Percentiles rank a stretch among this genome's conserved stretches.
Conservation (phyloP, 1,140 invertebrate genomes). For the Micrasema longulum region DNA sequence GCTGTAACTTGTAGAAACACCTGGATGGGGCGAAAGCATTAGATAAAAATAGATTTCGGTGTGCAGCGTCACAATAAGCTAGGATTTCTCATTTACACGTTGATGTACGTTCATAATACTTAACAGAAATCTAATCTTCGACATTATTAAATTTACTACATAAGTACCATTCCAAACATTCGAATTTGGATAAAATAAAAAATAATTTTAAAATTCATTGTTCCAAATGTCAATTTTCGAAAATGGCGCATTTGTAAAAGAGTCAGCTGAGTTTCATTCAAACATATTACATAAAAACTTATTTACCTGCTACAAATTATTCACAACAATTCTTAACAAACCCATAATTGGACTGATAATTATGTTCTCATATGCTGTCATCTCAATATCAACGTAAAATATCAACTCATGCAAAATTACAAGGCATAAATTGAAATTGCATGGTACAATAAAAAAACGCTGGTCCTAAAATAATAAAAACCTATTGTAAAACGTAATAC, state of each 20-base stretch:
- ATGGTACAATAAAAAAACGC: conserved; percentile 1
- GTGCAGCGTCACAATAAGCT: conserved; percentile 53
- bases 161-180: no score
- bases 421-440: conserved; percentile 8
- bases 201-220: neutral
- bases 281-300: neutral
- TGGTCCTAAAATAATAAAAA: no score
- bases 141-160: no score
- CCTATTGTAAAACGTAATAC: neutral
- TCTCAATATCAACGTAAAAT: no score
- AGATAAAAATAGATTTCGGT: conserved; percentile 52
- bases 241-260: conserved; percentile 27
- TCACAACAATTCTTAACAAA: neutral
- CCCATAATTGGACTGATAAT: no score
- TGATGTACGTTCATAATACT: neutral
- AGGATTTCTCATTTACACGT: conserved; percentile 10
- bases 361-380: no score
- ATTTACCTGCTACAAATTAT: neutral
- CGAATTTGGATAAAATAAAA: neutral
- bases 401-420: neutral
- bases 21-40: conserved; percentile 49
- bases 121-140: no score
- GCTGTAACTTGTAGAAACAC: conserved; percentile 44
- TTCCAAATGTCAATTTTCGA: conserved; percentile 27
- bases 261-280: conserved; percentile 13